These are phyloP conservation scores for Mamestra brassicae DNA, from an alignment of 2,888 invertebrate species.

Conservation along the genomic window DNA sequence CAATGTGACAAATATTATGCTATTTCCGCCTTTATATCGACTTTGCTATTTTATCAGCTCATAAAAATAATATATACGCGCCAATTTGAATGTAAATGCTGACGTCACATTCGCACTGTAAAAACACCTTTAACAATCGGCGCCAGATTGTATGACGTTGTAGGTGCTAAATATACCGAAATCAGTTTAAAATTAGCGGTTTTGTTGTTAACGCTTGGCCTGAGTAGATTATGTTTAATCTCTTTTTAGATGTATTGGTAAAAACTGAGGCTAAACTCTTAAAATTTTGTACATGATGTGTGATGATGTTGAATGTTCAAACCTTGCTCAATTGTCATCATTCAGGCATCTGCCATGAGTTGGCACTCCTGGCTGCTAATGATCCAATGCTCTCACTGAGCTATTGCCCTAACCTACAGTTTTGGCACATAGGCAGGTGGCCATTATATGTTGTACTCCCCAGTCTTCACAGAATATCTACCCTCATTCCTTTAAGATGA, in stretches of 20 bases:
- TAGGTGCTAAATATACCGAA: conserved; percentile 37
- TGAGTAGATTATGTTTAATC: conserved; percentile 18
- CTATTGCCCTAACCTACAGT: background rate
- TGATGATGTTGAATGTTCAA: background rate
- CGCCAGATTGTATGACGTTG: conserved; percentile 29
- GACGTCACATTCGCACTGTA: conserved; percentile 29
- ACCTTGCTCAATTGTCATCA: conserved; percentile 1
- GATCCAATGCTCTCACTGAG: background rate
- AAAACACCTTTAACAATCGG: conserved; percentile 13
- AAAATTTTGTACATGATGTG: background rate
- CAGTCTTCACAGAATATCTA: background rate
- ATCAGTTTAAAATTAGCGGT: conserved; percentile 34
- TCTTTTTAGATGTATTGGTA: conserved; percentile 2
- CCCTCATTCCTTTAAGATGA: conserved; percentile 10
- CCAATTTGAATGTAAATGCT: conserved; percentile 22
- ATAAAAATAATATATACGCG: conserved; percentile 21
- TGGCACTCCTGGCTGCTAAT: background rate
- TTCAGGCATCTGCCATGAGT: background rate
- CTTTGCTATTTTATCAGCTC: conserved; percentile 21
- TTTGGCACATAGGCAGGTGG: no score
- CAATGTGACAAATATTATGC: background rate
- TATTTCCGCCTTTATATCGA: background rate
- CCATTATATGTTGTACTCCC: background rate
- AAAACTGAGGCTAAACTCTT: background rate
- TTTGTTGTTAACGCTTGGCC: conserved; percentile 23